phyloP scores from a whole-genome alignment of 2,888 invertebrate genomes.

The Mayetiola destructor region DNA sequence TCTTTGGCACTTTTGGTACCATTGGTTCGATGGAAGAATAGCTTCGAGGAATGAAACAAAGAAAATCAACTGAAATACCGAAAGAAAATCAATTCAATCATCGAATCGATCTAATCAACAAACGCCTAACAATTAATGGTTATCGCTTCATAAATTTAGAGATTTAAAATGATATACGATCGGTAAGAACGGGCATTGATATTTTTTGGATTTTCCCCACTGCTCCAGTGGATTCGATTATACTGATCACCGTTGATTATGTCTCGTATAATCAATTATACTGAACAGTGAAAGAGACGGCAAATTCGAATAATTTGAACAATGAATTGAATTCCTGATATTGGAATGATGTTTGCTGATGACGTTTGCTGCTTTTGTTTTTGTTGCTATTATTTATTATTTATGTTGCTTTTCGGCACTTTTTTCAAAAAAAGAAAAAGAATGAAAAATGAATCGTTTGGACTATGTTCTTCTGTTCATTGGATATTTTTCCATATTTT shows the following conservation, averaged over 20 bases:
- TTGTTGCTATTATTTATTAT: background rate
- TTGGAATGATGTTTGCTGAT: background rate
- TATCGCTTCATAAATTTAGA: conserved; percentile 11
- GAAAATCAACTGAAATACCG: conserved; percentile 1
- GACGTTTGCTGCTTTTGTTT: background rate
- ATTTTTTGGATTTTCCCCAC: background rate
- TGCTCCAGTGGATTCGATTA: background rate
- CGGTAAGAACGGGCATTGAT: background rate
- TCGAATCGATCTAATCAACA: no score
- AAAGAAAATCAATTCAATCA: no score
- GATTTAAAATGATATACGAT: conserved; percentile 10
- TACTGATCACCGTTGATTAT: background rate
- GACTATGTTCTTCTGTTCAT: background rate
- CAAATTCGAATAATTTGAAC: no score
- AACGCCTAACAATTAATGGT: conserved; percentile 6
- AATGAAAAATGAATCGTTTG: background rate
- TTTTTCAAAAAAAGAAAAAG: no score
- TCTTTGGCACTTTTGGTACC: no score
- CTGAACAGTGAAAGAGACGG: background rate
- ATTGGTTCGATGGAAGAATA: no score
- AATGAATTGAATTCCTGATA: background rate
- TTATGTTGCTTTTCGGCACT: background rate
- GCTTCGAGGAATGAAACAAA: no score
- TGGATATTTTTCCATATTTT: background rate
- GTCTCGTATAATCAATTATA: background rate